Evolutionary conservation across 2,888 invertebrate genomes (phyloP).

Genomic region (Gisinianus flammeolus): DNA sequence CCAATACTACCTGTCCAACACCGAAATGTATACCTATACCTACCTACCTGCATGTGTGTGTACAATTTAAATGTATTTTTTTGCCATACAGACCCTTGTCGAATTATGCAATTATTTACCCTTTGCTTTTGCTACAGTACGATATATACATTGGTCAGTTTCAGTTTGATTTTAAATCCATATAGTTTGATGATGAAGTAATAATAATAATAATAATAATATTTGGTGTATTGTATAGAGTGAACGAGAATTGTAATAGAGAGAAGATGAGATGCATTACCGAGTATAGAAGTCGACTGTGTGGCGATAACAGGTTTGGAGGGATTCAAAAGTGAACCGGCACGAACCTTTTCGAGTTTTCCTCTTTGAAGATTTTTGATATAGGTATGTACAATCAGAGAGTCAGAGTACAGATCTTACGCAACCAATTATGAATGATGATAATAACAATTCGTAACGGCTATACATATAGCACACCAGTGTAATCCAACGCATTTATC

Average conservation of each 20-base stretch:
- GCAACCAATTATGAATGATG: conserved; percentile 38
- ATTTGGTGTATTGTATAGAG: not conserved
- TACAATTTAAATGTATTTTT: too few relatives aligned
- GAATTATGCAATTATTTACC: too few relatives aligned
- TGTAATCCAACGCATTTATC: conserved; percentile 15
- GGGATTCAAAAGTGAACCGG: not conserved
- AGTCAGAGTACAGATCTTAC: conserved; percentile 12
- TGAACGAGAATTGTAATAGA: not conserved
- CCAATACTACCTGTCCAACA: too few relatives aligned
- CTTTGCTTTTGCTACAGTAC: too few relatives aligned
- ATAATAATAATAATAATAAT: not conserved
- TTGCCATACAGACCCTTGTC: too few relatives aligned
- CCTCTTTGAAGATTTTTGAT: too few relatives aligned
- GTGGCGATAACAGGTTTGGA: conserved; percentile 2
- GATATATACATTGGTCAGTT: too few relatives aligned
- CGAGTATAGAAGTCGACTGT: too few relatives aligned
- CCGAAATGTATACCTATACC: not conserved
- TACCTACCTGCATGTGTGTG: too few relatives aligned
- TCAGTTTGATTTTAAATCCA: too few relatives aligned
- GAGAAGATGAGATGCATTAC: not conserved
- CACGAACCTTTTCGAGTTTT: not conserved
- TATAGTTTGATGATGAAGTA: not conserved
- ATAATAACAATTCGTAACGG: conserved; percentile 27
- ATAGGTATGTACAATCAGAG: too few relatives aligned
- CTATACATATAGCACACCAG: conserved; percentile 13